Evolutionary conservation across 2,113 vertebrate species (phyloP), one percentile per base, ranked within the genome.

Genomic region (Lagopus muta): DNA sequence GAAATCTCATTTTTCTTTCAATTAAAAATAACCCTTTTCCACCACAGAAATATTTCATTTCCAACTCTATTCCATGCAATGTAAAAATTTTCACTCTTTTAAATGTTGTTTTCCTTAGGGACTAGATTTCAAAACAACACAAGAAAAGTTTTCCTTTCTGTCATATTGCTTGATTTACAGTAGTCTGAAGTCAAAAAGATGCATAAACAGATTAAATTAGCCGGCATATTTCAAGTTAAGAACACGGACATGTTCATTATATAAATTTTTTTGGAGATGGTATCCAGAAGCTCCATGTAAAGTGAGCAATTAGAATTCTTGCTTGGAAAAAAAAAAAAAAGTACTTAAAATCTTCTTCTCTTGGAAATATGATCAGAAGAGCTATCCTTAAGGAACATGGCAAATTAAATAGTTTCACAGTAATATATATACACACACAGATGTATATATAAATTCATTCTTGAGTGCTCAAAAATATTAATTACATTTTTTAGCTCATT

Each of bases 31-130:
- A 32, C 10, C 22, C 3, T 60, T 78, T 65, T 83, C 24, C 8
- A 19, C 4, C 47, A n/a, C 22, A 92, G 28, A 62, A 82, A 22
- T 84, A 54, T 32, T 81, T 82, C 1, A 36, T 17, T 77, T 77
- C 11, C 50, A 70, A 8, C 6, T 74, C 22, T 77, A 4, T 66
- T 81, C 61, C 30, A 30, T 38, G 27, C 15, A 72, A 12, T 36
- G 61, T 52, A 62, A 36, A 27, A 11, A 1, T 4, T n/a, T 11
- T 55, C 0, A 0, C 18, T 52, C 15, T 67, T 89, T 25, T 18
- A 1, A 48, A 25, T 58, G 3, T 28, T 48, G 20, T 67, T 57
- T 89, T 75, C 0, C 15, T 76, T 75, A 8, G 10, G 3, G 27
- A 48, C 54, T 67, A 25, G 27, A 55, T 73, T 92, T 86, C 66